A percentile compares a stretch with the other conserved stretches of the same genome.
Evolutionary conservation across 1,140 invertebrate species (phyloP).

Genomic region (Polypedilum vanderplanki): DNA sequence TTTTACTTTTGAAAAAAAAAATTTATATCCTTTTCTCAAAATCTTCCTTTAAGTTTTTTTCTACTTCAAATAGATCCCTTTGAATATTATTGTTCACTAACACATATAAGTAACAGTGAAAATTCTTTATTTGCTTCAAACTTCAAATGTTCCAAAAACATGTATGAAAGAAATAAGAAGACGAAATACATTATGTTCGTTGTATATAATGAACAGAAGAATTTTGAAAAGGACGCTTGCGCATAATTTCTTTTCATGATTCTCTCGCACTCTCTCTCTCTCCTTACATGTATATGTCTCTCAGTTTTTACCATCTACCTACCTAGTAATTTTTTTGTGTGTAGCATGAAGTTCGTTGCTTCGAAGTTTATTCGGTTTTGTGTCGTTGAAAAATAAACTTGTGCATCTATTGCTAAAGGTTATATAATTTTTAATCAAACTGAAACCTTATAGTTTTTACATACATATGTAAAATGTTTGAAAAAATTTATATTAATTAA

Average conservation of each 20-base stretch:
- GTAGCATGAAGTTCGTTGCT: neutral
- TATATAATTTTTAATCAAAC: neutral
- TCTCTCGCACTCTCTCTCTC: neutral
- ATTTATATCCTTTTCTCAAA: too few relatives aligned
- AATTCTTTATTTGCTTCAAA: neutral
- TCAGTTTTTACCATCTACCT: too few relatives aligned
- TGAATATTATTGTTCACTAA: neutral
- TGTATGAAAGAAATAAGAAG: neutral
- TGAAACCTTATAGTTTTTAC: neutral
- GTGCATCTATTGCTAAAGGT: neutral
- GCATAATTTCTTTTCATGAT: neutral
- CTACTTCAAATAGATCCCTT: neutral
- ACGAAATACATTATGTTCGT: neutral
- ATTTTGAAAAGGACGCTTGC: neutral
- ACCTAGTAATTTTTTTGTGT: neutral
- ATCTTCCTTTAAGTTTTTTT: neutral
- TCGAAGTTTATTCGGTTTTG: conserved; percentile 11
- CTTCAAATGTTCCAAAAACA: neutral
- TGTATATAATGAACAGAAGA: too few relatives aligned
- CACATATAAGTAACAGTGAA: neutral
- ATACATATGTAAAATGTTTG: too few relatives aligned
- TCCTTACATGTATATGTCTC: neutral
- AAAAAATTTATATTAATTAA: too few relatives aligned
- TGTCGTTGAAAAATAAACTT: neutral
- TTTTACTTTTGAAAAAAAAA: too few relatives aligned